Conservation (phyloP, 2,888 invertebrate species). For the Melitaea athalia region DNA sequence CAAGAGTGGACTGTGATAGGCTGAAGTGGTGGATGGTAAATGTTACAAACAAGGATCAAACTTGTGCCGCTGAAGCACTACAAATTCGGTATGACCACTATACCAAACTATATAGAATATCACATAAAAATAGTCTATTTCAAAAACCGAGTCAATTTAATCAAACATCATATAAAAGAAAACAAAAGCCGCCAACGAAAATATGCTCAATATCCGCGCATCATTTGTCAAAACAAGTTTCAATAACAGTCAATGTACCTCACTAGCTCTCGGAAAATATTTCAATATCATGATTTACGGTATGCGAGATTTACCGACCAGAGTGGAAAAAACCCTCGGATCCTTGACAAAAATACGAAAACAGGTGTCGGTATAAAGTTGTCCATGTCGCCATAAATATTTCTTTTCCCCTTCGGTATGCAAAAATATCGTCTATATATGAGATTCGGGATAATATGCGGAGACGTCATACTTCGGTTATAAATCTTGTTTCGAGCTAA, state of each 20-base stretch:
- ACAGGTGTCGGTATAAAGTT: slow-evolving; percentile 45
- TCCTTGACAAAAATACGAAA: slow-evolving; percentile 5
- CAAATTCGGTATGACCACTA: no score
- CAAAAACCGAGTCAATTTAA: not conserved
- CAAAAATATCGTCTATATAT: slow-evolving; percentile 75
- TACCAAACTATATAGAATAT: no score
- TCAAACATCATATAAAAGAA: not conserved
- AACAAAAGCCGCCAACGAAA: not conserved
- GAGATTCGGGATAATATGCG: slow-evolving; percentile 62
- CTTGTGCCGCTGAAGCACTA: no score
- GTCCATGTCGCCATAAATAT: slow-evolving; percentile 64
- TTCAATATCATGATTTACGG: slow-evolving; percentile 79
- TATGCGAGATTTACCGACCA: slow-evolving; percentile 54
- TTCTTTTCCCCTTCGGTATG: slow-evolving; percentile 67
- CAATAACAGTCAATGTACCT: slow-evolving; percentile 66
- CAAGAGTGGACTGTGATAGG: no score
- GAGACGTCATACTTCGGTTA: slow-evolving; percentile 66
- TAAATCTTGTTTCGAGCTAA: slow-evolving; percentile 78
- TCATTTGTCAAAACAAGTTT: slow-evolving; percentile 76
- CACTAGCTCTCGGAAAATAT: slow-evolving; percentile 61
- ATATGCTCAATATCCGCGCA: slow-evolving; percentile 45
- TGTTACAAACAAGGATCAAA: no score
- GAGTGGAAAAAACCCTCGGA: not conserved
- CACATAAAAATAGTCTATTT: no score
- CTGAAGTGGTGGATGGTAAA: no score